Base-by-base conservation (phyloP, 2,888 invertebrate species). In the Melanophora roralis region DNA sequence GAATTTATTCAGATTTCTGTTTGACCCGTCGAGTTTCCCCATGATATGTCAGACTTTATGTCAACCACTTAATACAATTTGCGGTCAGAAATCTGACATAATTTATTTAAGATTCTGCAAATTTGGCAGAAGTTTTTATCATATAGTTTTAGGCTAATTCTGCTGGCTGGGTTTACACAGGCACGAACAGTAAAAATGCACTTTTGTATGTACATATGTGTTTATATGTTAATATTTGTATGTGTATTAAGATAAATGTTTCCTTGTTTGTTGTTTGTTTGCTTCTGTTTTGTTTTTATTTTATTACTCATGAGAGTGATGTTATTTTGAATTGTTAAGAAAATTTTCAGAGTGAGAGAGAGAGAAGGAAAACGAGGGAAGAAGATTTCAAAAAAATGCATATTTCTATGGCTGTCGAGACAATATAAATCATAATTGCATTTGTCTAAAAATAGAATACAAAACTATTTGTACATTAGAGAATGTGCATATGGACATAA, bases 91-190 rank as follows among this genome's bases (percentile, higher is more conserved):
- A n/a, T n/a, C n/a, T n/a, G n/a, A n/a, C n/a, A n/a, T n/a, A n/a
- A n/a, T n/a, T n/a, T n/a, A n/a, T n/a, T n/a, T n/a, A n/a, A n/a
- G n/a, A n/a, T n/a, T n/a, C n/a, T n/a, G n/a, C n/a, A n/a, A n/a
- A n/a, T n/a, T n/a, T n/a, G n/a, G n/a, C n/a, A n/a, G n/a, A n/a
- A n/a, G n/a, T n/a, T n/a, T n/a, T n/a, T n/a, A n/a, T n/a, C n/a
- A n/a, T n/a, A n/a, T n/a, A n/a, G n/a, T n/a, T n/a, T n/a, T n/a
- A n/a, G n/a, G n/a, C n/a, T n/a, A n/a, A n/a, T n/a, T n/a, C n/a
- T n/a, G n/a, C n/a, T n/a, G n/a, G n/a, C n/a, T n/a, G 80, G 76
- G 76, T 73, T 64, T n/a, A 57, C 16, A 62, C 73, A 62, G 76
- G 73, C 80, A 80, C 57, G 80, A 62, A 57, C 64, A 57, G 49